A percentile compares a stretch with the other conserved stretches of the same genome.
Conservation (phyloP, 2,888 invertebrate species). For the Leptinotarsa haldemani region DNA sequence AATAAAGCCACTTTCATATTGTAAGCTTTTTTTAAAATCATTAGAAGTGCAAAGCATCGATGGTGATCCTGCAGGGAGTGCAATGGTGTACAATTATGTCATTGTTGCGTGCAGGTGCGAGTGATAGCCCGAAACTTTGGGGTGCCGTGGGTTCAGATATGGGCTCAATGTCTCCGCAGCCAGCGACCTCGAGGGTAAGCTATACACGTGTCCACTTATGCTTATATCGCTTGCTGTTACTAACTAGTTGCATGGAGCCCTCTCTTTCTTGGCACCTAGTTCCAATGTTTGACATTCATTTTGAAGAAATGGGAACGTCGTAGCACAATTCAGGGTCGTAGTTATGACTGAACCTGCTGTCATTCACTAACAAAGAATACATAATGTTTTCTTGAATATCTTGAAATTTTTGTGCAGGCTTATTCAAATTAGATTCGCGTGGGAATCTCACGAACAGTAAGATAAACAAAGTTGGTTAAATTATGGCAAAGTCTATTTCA, state of each 20-base stretch:
- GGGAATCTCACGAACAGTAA: too few species aligned
- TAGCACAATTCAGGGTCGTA: background rate
- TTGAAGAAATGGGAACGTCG: background rate
- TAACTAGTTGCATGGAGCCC: slow-evolving; percentile 51
- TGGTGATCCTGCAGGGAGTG: slow-evolving; percentile 58
- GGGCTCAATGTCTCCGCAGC: slow-evolving; percentile 69
- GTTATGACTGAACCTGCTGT: background rate
- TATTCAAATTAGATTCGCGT: too few species aligned
- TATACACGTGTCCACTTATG: slow-evolving; percentile 59
- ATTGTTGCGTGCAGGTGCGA: slow-evolving; percentile 69
- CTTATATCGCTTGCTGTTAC: slow-evolving; percentile 58
- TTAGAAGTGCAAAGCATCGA: slow-evolving; percentile 39
- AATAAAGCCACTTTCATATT: too few species aligned
- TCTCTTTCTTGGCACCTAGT: slow-evolving; percentile 7
- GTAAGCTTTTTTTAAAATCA: too few species aligned
- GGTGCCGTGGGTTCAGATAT: slow-evolving; percentile 68
- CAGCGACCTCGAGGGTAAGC: slow-evolving; percentile 74
- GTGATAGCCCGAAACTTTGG: slow-evolving; percentile 70
- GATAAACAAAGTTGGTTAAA: too few species aligned
- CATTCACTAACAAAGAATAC: too few species aligned
- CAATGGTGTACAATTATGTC: slow-evolving; percentile 52
- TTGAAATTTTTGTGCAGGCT: too few species aligned
- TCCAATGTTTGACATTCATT: background rate
- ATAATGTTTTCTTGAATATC: too few species aligned
- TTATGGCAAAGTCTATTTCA: too few species aligned